Evolutionary conservation across 2,888 invertebrate species (phyloP).

Genomic region (Drosophila pseudotalamancana): DNA sequence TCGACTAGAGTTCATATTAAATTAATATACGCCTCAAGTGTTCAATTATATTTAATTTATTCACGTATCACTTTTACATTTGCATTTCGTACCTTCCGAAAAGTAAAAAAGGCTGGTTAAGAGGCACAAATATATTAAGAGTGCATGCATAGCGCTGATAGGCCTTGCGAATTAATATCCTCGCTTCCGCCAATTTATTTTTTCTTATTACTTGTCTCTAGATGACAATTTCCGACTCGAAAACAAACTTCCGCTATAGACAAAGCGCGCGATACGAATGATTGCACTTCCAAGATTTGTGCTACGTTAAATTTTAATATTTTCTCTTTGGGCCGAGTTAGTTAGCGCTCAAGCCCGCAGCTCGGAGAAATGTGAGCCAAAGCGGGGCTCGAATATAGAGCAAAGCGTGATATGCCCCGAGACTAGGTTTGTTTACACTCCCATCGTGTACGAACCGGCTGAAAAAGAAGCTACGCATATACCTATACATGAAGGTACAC

Average conservation of each 20-base stretch:
- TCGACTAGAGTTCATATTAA: no score
- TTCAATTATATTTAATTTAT: not conserved
- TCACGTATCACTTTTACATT: not conserved
- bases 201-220: conserved; percentile 1
- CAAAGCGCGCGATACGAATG: conserved; percentile 71
- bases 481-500: not conserved
- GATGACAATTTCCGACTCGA: conserved; percentile 28
- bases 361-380: conserved; percentile 50
- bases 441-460: conserved; percentile 11
- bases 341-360: conserved; percentile 17
- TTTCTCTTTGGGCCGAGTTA: conserved; percentile 59
- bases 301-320: conserved; percentile 69
- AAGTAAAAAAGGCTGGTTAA: conserved; percentile 80
- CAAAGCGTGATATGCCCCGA: conserved; percentile 69
- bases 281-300: conserved; percentile 48
- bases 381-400: conserved; percentile 61
- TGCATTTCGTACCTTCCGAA: conserved; percentile 80
- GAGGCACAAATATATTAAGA: conserved; percentile 58
- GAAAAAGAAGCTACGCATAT: not conserved
- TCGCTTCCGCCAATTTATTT: conserved; percentile 33
- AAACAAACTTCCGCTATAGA: conserved; percentile 53
- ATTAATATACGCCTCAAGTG: no score
- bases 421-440: conserved; percentile 27
- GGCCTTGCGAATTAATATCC: conserved; percentile 22
- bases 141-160: conserved; percentile 54